These are phyloP conservation scores for Saxicola maurus DNA, from an alignment of 2,797 vertebrate species.

Conservation along the genomic window DNA sequence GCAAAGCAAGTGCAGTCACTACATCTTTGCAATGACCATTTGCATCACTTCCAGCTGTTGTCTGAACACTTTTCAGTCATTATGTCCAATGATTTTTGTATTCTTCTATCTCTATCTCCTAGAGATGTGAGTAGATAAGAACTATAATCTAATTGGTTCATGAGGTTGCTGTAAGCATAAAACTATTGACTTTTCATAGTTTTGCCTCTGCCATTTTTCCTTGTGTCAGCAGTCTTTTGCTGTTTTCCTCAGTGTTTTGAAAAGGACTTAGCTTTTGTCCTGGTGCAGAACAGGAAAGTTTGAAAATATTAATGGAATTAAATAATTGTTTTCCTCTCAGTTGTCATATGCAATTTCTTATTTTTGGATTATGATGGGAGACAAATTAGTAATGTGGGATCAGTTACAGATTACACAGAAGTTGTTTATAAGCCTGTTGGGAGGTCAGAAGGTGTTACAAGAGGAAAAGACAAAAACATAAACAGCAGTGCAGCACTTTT, in stretches of 20 bases:
- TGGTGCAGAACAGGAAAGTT: constrained; percentile 35
- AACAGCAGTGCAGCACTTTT: constrained; percentile 43
- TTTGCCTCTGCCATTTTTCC: neutral
- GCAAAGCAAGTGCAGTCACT: neutral
- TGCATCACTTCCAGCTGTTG: neutral
- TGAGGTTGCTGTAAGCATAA: neutral
- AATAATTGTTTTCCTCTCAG: constrained; percentile 29
- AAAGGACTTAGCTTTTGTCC: constrained; percentile 19
- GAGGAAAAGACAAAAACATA: constrained; percentile 64
- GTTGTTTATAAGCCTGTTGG: constrained; percentile 56
- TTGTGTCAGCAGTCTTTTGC: constrained; percentile 5
- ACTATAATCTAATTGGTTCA: neutral
- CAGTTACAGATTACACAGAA: constrained; percentile 39
- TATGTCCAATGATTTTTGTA: neutral
- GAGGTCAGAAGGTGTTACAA: constrained; percentile 58
- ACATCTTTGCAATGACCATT: neutral
- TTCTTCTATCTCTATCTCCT: neutral
- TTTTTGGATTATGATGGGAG: neutral
- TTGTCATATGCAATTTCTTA: neutral
- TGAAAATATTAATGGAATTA: constrained; percentile 34
- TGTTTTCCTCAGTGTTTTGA: constrained; percentile 29
- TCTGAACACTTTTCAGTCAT: neutral
- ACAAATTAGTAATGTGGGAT: constrained; percentile 11
- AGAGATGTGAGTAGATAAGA: neutral
- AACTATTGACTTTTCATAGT: neutral